Base-by-base conservation (phyloP, 2,888 invertebrate species). In the Congeria kusceri region DNA sequence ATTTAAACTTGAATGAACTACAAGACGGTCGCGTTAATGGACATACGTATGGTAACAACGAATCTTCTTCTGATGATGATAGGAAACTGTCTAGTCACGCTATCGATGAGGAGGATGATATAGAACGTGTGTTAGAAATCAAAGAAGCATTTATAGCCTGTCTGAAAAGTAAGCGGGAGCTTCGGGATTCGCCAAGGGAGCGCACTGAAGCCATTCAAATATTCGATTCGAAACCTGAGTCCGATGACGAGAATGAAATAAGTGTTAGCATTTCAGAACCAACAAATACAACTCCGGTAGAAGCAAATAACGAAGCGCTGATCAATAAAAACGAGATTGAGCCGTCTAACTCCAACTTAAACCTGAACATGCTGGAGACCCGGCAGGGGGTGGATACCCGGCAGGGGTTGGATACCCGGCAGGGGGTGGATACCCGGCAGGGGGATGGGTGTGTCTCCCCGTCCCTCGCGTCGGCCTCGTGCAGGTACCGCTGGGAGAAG, bases 401-500 rank as follows among this genome's bases (percentile, higher is more conserved):
- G 18, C 66, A 76, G 44, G 69, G 70, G n/a, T n/a, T n/a, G n/a
- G n/a, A n/a, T n/a, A 80, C 80, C 23, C 68, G 71, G 20, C 75
- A 72, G 27, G 39, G 9, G 9, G 11, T 80, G 7, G 80, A 71
- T n/a, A 80, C 80, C n/a, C 68, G 71, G 18, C 66, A 76, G 44
- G 69, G 70, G n/a, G 80, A 83, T 9, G 77, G 80, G n/a, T 68
- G 62, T 58, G 57, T 84, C 5, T 86, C 87, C 1, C 86, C 87
- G 23, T 69, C 85, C 15, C 65, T 87, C 15, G 79, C 80, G 75
- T 80, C 69, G 46, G 85, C 88, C 9, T 72, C 77, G 1, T 88
- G 86, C 66, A 85, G 87, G 25, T 89, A 87, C 66, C 78, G 90
- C 53, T 90, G 89, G 89, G 85, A 86, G 25, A 88, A 80, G 72